Evolutionary conservation across 1,140 invertebrate genomes (phyloP).

Genomic region (Diachasmimorpha longicaudata): DNA sequence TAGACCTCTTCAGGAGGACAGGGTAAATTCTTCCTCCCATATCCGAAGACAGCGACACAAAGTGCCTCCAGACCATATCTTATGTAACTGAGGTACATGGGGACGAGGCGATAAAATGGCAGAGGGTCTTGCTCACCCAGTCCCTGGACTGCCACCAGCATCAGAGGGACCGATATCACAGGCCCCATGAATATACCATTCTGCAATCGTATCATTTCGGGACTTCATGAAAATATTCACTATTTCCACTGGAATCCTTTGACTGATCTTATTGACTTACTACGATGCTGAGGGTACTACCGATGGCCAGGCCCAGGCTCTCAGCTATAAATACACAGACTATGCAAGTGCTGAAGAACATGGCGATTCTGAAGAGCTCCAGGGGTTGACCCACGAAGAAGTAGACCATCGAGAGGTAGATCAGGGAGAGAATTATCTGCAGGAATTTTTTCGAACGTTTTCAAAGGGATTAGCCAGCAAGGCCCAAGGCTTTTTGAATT

Average conservation of each 20-base stretch:
- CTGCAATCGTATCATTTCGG: conserved; percentile 59
- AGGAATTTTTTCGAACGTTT: background rate
- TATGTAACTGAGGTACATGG: conserved; percentile 85
- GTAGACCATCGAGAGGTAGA: conserved; percentile 85
- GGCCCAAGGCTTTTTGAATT: no score
- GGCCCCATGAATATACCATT: conserved; percentile 83
- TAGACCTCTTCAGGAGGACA: conserved; percentile 72
- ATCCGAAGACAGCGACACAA: conserved; percentile 78
- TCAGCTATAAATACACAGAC: conserved; percentile 76
- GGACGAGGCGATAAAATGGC: conserved; percentile 72
- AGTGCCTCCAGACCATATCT: conserved; percentile 81
- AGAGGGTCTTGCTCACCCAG: conserved; percentile 70
- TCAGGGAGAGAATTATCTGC: conserved; percentile 75
- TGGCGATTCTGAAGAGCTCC: conserved; percentile 74
- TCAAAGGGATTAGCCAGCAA: no score
- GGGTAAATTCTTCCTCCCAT: conserved; percentile 69
- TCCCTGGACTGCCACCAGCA: conserved; percentile 79
- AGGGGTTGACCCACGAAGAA: conserved; percentile 85
- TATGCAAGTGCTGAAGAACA: conserved; percentile 73
- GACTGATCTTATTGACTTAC: conserved; percentile 62
- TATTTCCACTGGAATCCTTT: conserved; percentile 10
- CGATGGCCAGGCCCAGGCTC: conserved; percentile 75
- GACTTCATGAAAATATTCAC: background rate
- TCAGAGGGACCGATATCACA: conserved; percentile 74
- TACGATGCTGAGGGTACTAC: conserved; percentile 73